Conservation (phyloP, 23 tunicate species). For the Botrylloides violaceus region DNA sequence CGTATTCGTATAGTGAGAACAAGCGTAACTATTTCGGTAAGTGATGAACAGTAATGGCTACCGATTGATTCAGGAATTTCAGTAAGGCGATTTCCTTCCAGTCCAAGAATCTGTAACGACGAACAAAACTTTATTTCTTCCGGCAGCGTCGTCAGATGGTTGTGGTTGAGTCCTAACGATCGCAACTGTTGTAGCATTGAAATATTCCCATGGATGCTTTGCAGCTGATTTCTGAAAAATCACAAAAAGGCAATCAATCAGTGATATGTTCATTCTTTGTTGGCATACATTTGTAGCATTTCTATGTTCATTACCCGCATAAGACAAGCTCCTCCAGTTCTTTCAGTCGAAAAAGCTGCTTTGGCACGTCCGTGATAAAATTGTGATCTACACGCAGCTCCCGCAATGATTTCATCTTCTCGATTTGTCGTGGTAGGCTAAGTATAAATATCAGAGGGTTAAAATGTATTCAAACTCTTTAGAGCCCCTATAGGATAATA, state of each 20-base stretch:
- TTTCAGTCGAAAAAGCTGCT: conserved; percentile 26
- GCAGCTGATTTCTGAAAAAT: conserved; percentile 29
- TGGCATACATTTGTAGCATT: not conserved
- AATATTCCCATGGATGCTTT: conserved; percentile 21
- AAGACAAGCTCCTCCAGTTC: conserved; percentile 42
- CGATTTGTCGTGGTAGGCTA: conserved; percentile 30
- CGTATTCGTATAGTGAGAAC: no score
- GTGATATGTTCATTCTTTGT: no score
- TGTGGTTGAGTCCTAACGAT: conserved; percentile 40
- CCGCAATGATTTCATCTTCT: conserved; percentile 29
- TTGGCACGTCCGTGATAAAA: conserved; percentile 22
- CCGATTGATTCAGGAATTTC: conserved; percentile 41
- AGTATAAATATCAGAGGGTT: no score
- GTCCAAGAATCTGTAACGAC: conserved; percentile 36
- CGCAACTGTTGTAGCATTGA: conserved; percentile 24
- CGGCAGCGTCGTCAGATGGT: conserved; percentile 24
- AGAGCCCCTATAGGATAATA: no score
- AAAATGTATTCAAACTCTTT: no score
- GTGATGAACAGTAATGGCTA: no score
- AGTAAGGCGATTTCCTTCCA: conserved; percentile 36
- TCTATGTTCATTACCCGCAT: conserved; percentile 37
- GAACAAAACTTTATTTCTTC: conserved; percentile 28
- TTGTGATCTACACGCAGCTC: conserved; percentile 51
- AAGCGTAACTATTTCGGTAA: no score
- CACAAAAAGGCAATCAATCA: not conserved